These are phyloP conservation scores for Schizaphis graminum DNA, from an alignment of 2,888 invertebrate genomes.

Conservation along the genomic window DNA sequence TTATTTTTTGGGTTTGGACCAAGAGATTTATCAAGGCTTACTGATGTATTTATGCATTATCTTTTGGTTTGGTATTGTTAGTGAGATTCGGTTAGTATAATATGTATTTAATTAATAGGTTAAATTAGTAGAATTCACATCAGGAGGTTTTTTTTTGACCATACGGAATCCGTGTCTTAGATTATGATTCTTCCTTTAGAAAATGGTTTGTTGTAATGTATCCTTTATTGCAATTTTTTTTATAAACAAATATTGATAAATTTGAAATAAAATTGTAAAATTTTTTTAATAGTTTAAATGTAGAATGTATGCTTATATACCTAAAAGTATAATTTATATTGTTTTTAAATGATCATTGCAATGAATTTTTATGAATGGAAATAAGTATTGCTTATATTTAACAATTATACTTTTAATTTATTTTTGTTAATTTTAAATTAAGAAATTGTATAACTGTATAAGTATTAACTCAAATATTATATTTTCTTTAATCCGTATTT, in stretches of 20 bases:
- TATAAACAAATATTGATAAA: neutral
- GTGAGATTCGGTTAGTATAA: no score
- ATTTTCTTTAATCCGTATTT: neutral
- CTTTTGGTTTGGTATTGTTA: no score
- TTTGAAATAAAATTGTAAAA: neutral
- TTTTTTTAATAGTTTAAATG: neutral
- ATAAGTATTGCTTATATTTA: neutral
- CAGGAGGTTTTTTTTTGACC: no score
- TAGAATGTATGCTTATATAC: neutral
- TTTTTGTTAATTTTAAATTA: neutral
- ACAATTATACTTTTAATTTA: neutral
- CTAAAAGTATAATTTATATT: neutral
- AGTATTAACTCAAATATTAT: neutral
- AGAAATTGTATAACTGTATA: neutral
- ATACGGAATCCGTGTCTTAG: no score
- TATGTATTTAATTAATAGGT: no score
- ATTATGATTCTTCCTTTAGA: no score
- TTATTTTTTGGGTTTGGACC: no score
- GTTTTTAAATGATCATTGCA: neutral
- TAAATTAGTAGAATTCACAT: no score
- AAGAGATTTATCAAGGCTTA: no score
- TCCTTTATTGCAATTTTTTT: neutral
- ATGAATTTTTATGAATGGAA: no score
- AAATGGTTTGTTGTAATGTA: no score
- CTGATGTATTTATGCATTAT: no score